A percentile compares a stretch with the other conserved stretches of the same genome.
Evolutionary conservation across 2,113 vertebrate genomes (phyloP).

Genomic region (Paedocypris sp.): DNA sequence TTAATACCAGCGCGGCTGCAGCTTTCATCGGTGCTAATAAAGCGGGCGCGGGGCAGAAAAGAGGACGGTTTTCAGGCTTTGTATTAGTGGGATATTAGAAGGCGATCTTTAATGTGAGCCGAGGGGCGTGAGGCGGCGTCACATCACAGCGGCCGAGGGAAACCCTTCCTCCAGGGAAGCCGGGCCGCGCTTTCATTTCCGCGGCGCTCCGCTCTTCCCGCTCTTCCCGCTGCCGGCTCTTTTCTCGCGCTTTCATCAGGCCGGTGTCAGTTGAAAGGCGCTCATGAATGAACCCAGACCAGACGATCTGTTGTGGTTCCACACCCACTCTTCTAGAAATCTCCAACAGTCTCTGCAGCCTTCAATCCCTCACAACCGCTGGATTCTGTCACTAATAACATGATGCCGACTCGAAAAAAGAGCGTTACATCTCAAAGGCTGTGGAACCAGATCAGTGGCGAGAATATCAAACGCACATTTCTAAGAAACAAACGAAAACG

Average conservation of each 20-base stretch:
- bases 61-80: constrained; percentile 34
- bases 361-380: too few relatives aligned
- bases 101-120: constrained; percentile 32
- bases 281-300: too few relatives aligned
- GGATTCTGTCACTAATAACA: too few relatives aligned
- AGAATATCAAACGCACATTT: too few relatives aligned
- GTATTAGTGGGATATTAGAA: constrained; percentile 43
- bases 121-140: constrained; percentile 27
- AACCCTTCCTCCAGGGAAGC: constrained; percentile 39
- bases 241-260: constrained; percentile 40
- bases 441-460: too few relatives aligned
- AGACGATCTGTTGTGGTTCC: too few relatives aligned
- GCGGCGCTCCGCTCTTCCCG: constrained; percentile 29
- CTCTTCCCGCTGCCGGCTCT: constrained; percentile 21
- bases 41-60: constrained; percentile 16
- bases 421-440: too few relatives aligned
- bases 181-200: constrained; percentile 37
- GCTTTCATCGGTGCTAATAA: constrained; percentile 37
- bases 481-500: too few relatives aligned
- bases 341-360: too few relatives aligned
- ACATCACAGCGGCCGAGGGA: constrained; percentile 29
- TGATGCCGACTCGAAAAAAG: too few relatives aligned
- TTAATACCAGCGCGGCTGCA: constrained; percentile 26
- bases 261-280: constrained; percentile 39
- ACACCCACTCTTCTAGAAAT: too few relatives aligned